Percentiles rank a stretch among this genome's conserved stretches.
Conservation (phyloP, 2,113 vertebrate species). For the Prolemur simus region DNA sequence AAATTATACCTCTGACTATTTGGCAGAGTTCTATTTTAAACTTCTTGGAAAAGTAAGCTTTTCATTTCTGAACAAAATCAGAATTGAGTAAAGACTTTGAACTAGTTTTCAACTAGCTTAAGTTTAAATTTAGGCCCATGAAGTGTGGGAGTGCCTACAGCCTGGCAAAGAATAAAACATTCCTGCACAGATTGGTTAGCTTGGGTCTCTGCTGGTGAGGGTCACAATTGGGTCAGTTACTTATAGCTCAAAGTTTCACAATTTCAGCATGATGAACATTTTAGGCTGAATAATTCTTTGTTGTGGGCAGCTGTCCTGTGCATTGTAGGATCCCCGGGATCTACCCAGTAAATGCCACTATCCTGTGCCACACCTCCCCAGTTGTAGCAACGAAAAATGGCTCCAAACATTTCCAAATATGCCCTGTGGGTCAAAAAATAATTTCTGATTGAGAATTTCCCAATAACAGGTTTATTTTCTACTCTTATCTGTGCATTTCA, state of each 20-base stretch:
- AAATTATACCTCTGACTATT: not conserved
- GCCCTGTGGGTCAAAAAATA: not conserved
- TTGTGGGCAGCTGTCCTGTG: not conserved
- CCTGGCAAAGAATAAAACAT: not conserved
- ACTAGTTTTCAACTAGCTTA: not conserved
- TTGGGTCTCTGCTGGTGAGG: not conserved
- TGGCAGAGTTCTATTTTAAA: conserved; percentile 39
- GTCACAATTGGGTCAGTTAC: not conserved
- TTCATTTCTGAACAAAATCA: conserved; percentile 46
- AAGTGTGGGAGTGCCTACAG: not conserved
- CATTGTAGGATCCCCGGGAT: not conserved
- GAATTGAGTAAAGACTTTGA: conserved; percentile 33
- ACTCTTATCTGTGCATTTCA: not conserved
- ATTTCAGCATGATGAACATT: not conserved
- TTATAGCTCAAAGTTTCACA: not conserved
- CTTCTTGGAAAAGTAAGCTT: conserved; percentile 12
- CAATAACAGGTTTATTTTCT: not conserved
- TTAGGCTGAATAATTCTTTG: not conserved
- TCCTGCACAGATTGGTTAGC: not conserved
- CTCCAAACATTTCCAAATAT: not conserved
- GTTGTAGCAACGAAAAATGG: not conserved
- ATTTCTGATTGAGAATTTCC: not conserved
- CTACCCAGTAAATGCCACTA: not conserved
- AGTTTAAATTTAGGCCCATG: conserved; percentile 46
- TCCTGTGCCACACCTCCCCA: not conserved